A percentile compares a stretch with the other conserved stretches of the same genome.
These are phyloP conservation scores for Drosophila villosipedis DNA, from an alignment of 2,888 invertebrate species.

Conservation along the genomic window DNA sequence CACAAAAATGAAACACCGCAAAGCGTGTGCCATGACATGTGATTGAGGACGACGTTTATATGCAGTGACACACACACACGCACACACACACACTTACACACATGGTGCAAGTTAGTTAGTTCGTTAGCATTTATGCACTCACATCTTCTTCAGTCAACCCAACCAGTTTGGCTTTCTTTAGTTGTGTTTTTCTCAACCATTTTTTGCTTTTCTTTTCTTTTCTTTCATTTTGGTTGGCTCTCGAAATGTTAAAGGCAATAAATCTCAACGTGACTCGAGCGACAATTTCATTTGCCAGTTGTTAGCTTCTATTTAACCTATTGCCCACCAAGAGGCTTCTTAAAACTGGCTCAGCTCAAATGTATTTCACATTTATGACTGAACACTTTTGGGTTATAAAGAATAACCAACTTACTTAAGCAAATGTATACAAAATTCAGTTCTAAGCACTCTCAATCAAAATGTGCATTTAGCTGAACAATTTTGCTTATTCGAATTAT, in stretches of 20 bases:
- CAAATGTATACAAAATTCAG: neutral
- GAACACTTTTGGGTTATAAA: neutral
- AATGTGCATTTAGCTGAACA: neutral
- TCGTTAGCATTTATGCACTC: slow-evolving; percentile 80
- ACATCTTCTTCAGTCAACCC: slow-evolving; percentile 18
- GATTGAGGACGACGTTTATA: slow-evolving; percentile 80
- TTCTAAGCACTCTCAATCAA: neutral
- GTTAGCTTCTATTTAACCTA: slow-evolving; percentile 14
- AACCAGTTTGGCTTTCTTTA: neutral
- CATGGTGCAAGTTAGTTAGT: slow-evolving; percentile 72
- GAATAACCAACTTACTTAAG: neutral
- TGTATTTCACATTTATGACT: slow-evolving; percentile 1
- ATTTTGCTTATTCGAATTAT: neutral
- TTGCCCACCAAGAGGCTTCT: slow-evolving; percentile 8
- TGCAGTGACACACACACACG: slow-evolving; percentile 48
- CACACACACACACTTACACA: slow-evolving; percentile 22
- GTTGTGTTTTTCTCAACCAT: slow-evolving; percentile 7
- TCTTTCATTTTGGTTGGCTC: slow-evolving; percentile 46
- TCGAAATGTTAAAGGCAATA: slow-evolving; percentile 61
- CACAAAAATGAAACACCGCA: slow-evolving; percentile 77
- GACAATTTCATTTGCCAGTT: slow-evolving; percentile 15
- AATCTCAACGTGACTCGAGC: slow-evolving; percentile 60
- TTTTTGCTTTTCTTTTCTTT: slow-evolving; percentile 6
- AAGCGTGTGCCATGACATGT: slow-evolving; percentile 79
- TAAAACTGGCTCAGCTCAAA: slow-evolving; percentile 27